Percentiles rank a stretch among this genome's conserved stretches.
Conservation (phyloP, 1,140 invertebrate genomes). For the Sitobion miscanthi region DNA sequence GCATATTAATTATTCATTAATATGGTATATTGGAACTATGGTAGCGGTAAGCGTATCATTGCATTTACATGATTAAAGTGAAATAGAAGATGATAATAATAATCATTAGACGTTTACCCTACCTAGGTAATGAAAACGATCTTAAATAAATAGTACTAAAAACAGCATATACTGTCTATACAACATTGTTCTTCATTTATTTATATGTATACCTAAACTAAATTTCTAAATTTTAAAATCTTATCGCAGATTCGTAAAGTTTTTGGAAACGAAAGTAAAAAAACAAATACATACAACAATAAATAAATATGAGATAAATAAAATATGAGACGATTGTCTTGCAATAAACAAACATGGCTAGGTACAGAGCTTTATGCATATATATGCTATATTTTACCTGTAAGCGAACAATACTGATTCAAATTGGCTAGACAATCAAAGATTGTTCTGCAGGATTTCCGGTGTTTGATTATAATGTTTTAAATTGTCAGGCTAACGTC, state of each 20-base stretch:
- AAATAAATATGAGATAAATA: background rate
- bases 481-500: constrained; percentile 29
- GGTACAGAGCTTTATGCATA: background rate
- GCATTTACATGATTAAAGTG: background rate
- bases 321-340: background rate
- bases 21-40: background rate
- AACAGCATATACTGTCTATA: background rate
- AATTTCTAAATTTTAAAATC: background rate
- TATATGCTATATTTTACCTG: background rate
- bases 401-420: constrained; percentile 9
- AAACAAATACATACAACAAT: background rate
- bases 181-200: background rate
- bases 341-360: background rate
- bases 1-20: background rate
- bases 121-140: background rate
- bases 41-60: no score
- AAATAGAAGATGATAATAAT: background rate
- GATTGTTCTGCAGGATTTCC: constrained; percentile 7
- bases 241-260: background rate
- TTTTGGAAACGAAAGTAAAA: background rate
- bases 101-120: background rate
- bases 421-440: background rate
- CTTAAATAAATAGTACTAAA: background rate
- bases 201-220: background rate
- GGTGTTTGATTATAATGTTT: constrained; percentile 48